Conservation (phyloP, 1,140 invertebrate species). For the Galleria mellonella region DNA sequence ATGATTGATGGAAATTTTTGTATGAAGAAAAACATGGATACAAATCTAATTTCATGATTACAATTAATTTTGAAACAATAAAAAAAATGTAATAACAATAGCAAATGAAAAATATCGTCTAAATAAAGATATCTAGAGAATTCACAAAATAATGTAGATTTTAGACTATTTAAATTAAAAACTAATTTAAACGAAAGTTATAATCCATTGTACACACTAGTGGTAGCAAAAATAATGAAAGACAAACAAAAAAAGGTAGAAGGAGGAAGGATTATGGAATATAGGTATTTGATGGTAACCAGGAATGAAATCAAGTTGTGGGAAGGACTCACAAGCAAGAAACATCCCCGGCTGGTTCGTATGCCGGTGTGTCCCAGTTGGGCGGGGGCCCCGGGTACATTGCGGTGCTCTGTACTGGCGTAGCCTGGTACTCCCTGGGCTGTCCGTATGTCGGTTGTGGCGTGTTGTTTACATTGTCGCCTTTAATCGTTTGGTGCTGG, state of each 20-base stretch:
- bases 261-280: slow-evolving; percentile 4
- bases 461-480: slow-evolving; percentile 75
- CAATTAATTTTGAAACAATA: slow-evolving; percentile 6
- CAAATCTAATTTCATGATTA: slow-evolving; percentile 4
- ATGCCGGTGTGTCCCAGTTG: slow-evolving; percentile 56
- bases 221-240: slow-evolving; percentile 4
- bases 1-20: too few species aligned
- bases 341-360: slow-evolving; percentile 65
- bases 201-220: too few species aligned
- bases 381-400: slow-evolving; percentile 48
- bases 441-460: slow-evolving; percentile 47
- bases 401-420: slow-evolving; percentile 31
- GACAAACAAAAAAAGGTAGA: slow-evolving; percentile 7
- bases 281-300: slow-evolving; percentile 17
- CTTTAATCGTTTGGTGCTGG: slow-evolving; percentile 56
- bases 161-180: too few species aligned
- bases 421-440: slow-evolving; percentile 47
- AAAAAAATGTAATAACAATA: slow-evolving; percentile 10
- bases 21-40: neutral
- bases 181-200: too few species aligned
- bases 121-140: too few species aligned
- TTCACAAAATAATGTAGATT: too few species aligned
- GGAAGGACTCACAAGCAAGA: slow-evolving; percentile 72
- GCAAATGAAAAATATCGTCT: neutral
- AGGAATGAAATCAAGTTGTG: slow-evolving; percentile 37